These are phyloP conservation scores for Hemicordylus capensis DNA, from an alignment of 2,113 vertebrate species.

Conservation along the genomic window DNA sequence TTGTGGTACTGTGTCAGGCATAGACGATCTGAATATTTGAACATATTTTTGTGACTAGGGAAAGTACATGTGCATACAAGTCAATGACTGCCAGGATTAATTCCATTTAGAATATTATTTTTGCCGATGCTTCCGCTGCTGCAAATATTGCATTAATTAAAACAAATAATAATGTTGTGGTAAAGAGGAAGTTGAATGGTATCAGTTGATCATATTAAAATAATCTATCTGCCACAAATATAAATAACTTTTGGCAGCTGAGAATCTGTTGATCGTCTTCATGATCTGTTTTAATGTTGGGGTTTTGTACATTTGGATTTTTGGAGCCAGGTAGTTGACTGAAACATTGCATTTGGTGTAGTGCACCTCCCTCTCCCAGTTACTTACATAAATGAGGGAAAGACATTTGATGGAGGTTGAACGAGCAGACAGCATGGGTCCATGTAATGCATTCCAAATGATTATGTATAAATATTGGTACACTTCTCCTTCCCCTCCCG, in stretches of 20 bases:
- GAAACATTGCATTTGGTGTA: not conserved
- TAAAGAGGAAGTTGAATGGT: not conserved
- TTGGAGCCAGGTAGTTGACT: not conserved
- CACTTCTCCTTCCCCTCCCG: slow-evolving; percentile 4
- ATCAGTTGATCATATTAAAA: not conserved
- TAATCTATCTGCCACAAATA: not conserved
- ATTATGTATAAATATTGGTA: slow-evolving; percentile 3
- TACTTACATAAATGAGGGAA: slow-evolving; percentile 3
- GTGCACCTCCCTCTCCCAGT: slow-evolving; percentile 2
- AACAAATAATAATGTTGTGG: not conserved
- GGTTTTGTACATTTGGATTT: slow-evolving; percentile 17
- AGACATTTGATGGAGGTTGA: slow-evolving; percentile 16
- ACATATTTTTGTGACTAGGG: not conserved
- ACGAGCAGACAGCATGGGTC: slow-evolving; percentile 31
- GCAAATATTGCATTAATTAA: not conserved
- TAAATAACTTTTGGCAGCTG: too few species aligned
- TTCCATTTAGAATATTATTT: not conserved
- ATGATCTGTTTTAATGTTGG: not conserved
- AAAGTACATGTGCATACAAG: fast-evolving
- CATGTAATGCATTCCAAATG: slow-evolving; percentile 29
- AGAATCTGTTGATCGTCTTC: too few species aligned
- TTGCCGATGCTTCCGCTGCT: slow-evolving; percentile 3
- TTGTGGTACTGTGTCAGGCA: not conserved
- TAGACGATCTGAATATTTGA: not conserved
- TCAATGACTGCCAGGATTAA: not conserved